phyloP scores from a whole-genome alignment of 1,140 invertebrate genomes.

The Drosophila pseudoananassae region DNA sequence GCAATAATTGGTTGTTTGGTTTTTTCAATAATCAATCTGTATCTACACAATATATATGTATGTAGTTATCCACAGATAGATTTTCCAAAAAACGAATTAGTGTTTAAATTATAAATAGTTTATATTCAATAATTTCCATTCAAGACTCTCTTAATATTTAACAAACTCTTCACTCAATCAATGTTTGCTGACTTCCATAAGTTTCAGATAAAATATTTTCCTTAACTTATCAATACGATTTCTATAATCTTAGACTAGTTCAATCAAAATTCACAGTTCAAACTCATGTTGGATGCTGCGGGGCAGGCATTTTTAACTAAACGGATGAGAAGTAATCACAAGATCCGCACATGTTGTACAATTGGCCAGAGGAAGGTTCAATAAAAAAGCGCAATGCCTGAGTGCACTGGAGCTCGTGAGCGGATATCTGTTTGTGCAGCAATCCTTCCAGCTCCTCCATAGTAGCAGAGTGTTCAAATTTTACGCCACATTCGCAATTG shows the following conservation, averaged over 20 bases:
- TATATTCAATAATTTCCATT: background rate
- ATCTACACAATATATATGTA: background rate
- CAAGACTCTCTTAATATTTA: background rate
- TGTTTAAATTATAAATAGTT: background rate
- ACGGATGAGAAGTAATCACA: slow-evolving; percentile 76
- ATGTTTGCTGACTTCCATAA: background rate
- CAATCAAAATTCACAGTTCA: too few species aligned
- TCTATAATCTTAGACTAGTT: too few species aligned
- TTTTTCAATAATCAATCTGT: background rate
- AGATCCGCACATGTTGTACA: slow-evolving; percentile 72
- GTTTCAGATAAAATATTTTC: background rate
- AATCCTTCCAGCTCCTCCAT: slow-evolving; percentile 29
- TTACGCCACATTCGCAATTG: slow-evolving; percentile 53
- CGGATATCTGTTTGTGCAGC: slow-evolving; percentile 38
- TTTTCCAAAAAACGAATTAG: background rate
- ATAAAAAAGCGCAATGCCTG: slow-evolving; percentile 66
- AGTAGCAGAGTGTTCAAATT: slow-evolving; percentile 52
- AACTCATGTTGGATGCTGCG: too few species aligned
- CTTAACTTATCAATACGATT: too few species aligned
- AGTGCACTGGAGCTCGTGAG: slow-evolving; percentile 61
- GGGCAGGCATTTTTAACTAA: slow-evolving; percentile 9
- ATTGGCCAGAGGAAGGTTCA: slow-evolving; percentile 42
- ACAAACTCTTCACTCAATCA: too few species aligned
- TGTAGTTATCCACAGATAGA: too few species aligned
- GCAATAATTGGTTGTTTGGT: background rate